These are phyloP conservation scores for Trissolcus basalis DNA, from an alignment of 1,140 invertebrate species.

Conservation along the genomic window DNA sequence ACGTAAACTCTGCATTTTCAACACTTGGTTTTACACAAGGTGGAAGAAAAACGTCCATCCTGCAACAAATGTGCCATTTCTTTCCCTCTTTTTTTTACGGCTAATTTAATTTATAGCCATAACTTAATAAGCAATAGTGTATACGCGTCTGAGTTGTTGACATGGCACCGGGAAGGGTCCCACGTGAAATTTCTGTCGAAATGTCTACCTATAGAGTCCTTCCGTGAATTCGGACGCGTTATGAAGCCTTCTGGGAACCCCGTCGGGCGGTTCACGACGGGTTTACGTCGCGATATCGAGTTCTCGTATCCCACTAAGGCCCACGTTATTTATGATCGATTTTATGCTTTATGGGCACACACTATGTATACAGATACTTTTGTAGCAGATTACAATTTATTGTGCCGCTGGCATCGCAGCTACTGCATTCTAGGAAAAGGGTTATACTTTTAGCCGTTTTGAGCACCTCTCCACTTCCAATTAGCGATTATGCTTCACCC, in stretches of 20 bases:
- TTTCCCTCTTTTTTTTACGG: neutral
- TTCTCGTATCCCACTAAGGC: slow-evolving; percentile 41
- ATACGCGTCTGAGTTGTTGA: slow-evolving; percentile 28
- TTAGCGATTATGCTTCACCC: slow-evolving; percentile 7
- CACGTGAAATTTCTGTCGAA: slow-evolving; percentile 47
- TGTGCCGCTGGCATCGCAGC: slow-evolving; percentile 19
- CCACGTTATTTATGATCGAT: slow-evolving; percentile 53
- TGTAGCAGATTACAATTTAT: slow-evolving; percentile 49
- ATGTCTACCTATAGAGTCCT: slow-evolving; percentile 47
- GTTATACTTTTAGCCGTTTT: slow-evolving; percentile 31
- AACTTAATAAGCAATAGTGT: slow-evolving; percentile 27
- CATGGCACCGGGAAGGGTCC: slow-evolving; percentile 26
- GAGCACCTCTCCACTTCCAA: slow-evolving; percentile 12
- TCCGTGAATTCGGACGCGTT: slow-evolving; percentile 52
- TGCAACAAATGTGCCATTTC: neutral
- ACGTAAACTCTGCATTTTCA: too few relatives aligned
- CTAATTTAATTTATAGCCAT: slow-evolving; percentile 17
- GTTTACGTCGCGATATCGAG: slow-evolving; percentile 46
- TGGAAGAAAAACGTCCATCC: neutral
- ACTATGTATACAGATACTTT: slow-evolving; percentile 35
- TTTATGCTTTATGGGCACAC: slow-evolving; percentile 50
- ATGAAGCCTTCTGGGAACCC: slow-evolving; percentile 53
- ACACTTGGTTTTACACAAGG: neutral
- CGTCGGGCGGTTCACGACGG: slow-evolving; percentile 42
- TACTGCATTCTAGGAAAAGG: slow-evolving; percentile 42